Evolutionary conservation across 2,797 vertebrate genomes (phyloP).

Genomic region (Holocentrus rufus): DNA sequence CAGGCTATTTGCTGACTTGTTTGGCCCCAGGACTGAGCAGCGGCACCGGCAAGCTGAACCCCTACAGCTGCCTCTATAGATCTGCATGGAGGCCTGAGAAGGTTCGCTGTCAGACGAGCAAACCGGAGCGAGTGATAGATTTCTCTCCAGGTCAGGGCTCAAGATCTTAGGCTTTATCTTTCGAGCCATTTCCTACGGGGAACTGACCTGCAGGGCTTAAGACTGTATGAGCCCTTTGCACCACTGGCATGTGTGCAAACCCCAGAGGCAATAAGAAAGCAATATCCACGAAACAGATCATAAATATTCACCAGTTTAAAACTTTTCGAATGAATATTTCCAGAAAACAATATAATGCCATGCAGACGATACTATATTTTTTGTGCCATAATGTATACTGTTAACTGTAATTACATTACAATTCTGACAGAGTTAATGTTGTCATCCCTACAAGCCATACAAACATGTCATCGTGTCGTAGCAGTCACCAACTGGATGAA

Average conservation of each 20-base stretch:
- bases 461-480: background rate
- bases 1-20: slow-evolving; percentile 23
- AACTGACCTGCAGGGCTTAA: slow-evolving; percentile 37
- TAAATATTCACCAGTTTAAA: slow-evolving; percentile 32
- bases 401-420: background rate
- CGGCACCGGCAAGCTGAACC: slow-evolving; percentile 17
- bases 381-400: background rate
- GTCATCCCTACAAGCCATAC: too few relatives aligned
- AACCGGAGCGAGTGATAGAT: slow-evolving; percentile 27
- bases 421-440: too few relatives aligned
- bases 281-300: slow-evolving; percentile 16
- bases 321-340: slow-evolving; percentile 9
- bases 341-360: background rate
- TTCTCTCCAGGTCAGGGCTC: slow-evolving; percentile 58
- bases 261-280: slow-evolving; percentile 1
- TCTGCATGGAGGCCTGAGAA: slow-evolving; percentile 31
- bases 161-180: slow-evolving; percentile 47
- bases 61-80: slow-evolving; percentile 32
- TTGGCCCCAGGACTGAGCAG: slow-evolving; percentile 26
- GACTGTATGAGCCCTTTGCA: slow-evolving; percentile 22
- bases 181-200: slow-evolving; percentile 45
- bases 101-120: slow-evolving; percentile 27
- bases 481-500: background rate
- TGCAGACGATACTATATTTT: background rate
- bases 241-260: slow-evolving; percentile 26